phyloP scores from a whole-genome alignment of 2,888 invertebrate species.

The Coelogynopora nodosa region DNA sequence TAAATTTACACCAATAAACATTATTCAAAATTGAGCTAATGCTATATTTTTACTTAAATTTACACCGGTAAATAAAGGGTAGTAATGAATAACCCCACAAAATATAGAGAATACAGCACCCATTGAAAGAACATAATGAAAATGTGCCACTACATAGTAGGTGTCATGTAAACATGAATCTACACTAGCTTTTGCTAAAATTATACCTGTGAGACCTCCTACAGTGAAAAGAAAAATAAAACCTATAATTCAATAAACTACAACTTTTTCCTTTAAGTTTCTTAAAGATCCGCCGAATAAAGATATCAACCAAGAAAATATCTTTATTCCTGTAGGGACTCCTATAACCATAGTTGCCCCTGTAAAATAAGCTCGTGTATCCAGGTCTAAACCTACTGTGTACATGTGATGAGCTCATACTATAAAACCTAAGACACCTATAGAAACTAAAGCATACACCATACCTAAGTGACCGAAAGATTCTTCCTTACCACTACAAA shows the following conservation, averaged over 20 bases:
- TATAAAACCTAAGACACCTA: slow-evolving; percentile 77
- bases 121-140: slow-evolving; percentile 74
- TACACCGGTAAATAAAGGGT: slow-evolving; percentile 68
- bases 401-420: slow-evolving; percentile 83
- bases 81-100: slow-evolving; percentile 71
- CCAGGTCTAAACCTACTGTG: slow-evolving; percentile 77
- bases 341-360: slow-evolving; percentile 82
- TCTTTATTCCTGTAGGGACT: slow-evolving; percentile 77
- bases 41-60: slow-evolving; percentile 62
- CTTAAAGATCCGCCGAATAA: slow-evolving; percentile 64
- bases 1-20: slow-evolving; percentile 75
- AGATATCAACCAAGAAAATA: slow-evolving; percentile 74
- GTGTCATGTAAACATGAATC: slow-evolving; percentile 74
- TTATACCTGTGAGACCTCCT: slow-evolving; percentile 64
- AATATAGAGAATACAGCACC: slow-evolving; percentile 75
- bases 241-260: slow-evolving; percentile 40
- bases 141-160: slow-evolving; percentile 77
- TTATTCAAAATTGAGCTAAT: slow-evolving; percentile 66
- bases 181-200: slow-evolving; percentile 72
- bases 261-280: not conserved
- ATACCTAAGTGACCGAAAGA: slow-evolving; percentile 72
- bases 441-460: slow-evolving; percentile 78
- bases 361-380: slow-evolving; percentile 78
- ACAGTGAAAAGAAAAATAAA: slow-evolving; percentile 47
- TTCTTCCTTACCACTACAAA: slow-evolving; percentile 68